Conservation (phyloP, 1,140 invertebrate species). For the Pogonognathellus flavescens region DNA sequence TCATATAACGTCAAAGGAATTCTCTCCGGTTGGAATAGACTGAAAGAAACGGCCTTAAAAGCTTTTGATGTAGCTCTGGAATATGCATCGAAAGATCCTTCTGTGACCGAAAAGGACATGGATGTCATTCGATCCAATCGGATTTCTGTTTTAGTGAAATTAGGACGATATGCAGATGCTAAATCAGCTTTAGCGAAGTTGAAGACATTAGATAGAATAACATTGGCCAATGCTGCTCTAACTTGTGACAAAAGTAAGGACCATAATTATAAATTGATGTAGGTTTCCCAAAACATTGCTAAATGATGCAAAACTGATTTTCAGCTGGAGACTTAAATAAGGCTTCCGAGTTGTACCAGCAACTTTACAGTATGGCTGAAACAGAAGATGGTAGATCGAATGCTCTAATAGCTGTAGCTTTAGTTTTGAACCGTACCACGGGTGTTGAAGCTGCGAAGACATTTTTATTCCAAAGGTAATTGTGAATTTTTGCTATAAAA, state of each 20-base stretch:
- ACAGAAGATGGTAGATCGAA: slow-evolving; percentile 20
- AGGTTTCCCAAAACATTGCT: neutral
- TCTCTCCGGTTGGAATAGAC: slow-evolving; percentile 46
- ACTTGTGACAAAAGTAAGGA: slow-evolving; percentile 42
- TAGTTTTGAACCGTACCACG: slow-evolving; percentile 26
- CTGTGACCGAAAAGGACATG: neutral
- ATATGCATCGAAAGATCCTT: neutral
- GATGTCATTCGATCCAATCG: slow-evolving; percentile 3
- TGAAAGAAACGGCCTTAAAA: slow-evolving; percentile 46
- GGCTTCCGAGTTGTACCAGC: neutral
- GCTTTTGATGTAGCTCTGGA: slow-evolving; percentile 45
- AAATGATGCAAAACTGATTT: neutral
- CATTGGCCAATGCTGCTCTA: slow-evolving; percentile 40
- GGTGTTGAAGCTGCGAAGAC: slow-evolving; percentile 35
- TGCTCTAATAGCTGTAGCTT: slow-evolving; percentile 21
- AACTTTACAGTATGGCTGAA: neutral
- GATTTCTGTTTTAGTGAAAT: neutral
- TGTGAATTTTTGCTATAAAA: too few relatives aligned
- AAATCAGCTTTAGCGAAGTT: slow-evolving; percentile 30
- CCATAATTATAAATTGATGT: neutral
- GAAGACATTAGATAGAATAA: slow-evolving; percentile 18
- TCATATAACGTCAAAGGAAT: slow-evolving; percentile 50
- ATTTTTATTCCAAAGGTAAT: slow-evolving; percentile 44
- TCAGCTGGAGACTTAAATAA: slow-evolving; percentile 28
- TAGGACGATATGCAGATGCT: slow-evolving; percentile 18